Evolutionary conservation across 2,797 vertebrate species (phyloP), one percentile per base, ranked within the genome.

Genomic region (Cercopithecus petaurista): DNA sequence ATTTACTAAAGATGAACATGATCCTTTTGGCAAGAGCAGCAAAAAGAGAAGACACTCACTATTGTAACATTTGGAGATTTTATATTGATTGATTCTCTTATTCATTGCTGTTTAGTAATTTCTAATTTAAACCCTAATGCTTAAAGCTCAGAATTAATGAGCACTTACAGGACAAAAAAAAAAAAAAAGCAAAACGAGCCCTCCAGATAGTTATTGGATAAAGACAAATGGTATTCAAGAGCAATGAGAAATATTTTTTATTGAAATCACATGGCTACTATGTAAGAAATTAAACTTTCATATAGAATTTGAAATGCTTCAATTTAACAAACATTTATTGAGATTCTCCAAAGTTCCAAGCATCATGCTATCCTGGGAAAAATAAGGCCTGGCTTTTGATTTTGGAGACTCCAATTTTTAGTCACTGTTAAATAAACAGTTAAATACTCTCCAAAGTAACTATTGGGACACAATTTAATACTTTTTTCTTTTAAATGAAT

Each of bases 101-200:
- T n/a, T 75, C 77, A 81, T 91, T 80, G 24, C 5, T 80, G 41
- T 26, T 39, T 88, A 87, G 24, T 80, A 48, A 83, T 48, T 93
- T 93, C 15, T 88, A 91, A 72, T 87, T 93, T 75, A 21, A 93
- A 88, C 24, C 8, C 12, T 46, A 88, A 79, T 81, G 59, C 36
- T 52, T 85, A 43, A 59, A 55, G 48, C 64, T 92, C 48, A 57
- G 77, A 96, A 96, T 64, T 70, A 79, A 87, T 72, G 39, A 96
- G 41, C 2, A 48, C 28, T 36, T 89, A 81, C 2, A 89, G 14
- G 4, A 21, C 41, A 43, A 50, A 77, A 82, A 7, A 48, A 48
- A 13, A 48, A 48, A 1, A 48, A 48, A 48, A 48, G 13, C 46
- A 92, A 70, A 52, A 10, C 22, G 36, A 52, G 12, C 67, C 19